A percentile compares a stretch with the other conserved stretches of the same genome.
phyloP scores from a whole-genome alignment of 2,113 vertebrate genomes.

The Potamarius usumacintae region DNA sequence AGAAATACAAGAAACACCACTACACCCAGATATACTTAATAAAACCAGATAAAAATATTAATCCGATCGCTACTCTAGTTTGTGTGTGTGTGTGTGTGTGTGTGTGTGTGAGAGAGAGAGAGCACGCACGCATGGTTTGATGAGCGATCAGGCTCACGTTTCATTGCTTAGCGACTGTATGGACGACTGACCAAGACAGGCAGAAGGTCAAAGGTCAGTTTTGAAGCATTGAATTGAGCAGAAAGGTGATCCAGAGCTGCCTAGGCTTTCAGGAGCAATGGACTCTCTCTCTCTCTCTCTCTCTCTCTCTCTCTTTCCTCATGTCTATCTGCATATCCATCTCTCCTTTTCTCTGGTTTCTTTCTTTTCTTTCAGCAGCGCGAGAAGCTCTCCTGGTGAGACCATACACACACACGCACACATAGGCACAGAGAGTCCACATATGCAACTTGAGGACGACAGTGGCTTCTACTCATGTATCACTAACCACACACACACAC shows the following conservation, averaged over 20 bases:
- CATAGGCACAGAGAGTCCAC: conserved; percentile 7
- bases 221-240: conserved; percentile 56
- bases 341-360: conserved; percentile 31
- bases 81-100: conserved; percentile 4
- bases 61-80: background rate
- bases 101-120: conserved; percentile 39
- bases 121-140: conserved; percentile 13
- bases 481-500: background rate
- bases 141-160: conserved; percentile 26
- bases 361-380: conserved; percentile 46
- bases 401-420: conserved; percentile 17
- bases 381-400: conserved; percentile 28
- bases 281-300: background rate
- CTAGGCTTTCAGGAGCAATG: conserved; percentile 18
- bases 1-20: too few relatives aligned
- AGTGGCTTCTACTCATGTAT: background rate
- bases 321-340: conserved; percentile 23
- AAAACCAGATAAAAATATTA: background rate
- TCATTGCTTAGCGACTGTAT: conserved; percentile 35
- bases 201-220: conserved; percentile 65
- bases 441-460: conserved; percentile 2
- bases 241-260: conserved; percentile 58
- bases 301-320: background rate
- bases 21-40: background rate
- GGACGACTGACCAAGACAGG: conserved; percentile 64